Base-by-base conservation (phyloP, 2,888 invertebrate genomes). In the Leptinotarsa peninsularis region DNA sequence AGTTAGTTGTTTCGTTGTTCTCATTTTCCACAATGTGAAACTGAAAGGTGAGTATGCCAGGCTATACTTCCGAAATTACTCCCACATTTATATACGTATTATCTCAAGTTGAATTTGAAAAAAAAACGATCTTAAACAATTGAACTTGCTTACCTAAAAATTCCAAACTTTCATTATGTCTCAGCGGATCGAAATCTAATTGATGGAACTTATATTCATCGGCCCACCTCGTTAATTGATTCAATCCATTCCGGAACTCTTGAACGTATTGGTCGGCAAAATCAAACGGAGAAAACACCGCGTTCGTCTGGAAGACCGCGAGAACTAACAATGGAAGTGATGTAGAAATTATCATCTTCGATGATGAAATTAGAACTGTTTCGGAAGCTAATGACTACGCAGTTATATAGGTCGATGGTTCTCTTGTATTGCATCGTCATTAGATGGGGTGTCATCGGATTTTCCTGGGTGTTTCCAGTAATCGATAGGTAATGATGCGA, bases 251-350 rank as follows among this genome's bases (percentile, higher is more conserved):
- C 66, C 81, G 73, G 76, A 84, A 87, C 33, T 82, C 81, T 63
- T 84, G 80, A 4, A 87, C 80, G 79, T 86, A 87, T 49, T 85
- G 81, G 7, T 87, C 86, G 27, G 85, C 82, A 49, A 86, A 72
- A 66, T 84, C 83, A 74, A 88, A 87, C 0, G 87, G 87, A 2
- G 84, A 83, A 14, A 81, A 73, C 18, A 56, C 69, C 52, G 74
- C 77, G 21, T 58, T 63, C 49, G 49, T 52, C 66, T 52, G 43
- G 7, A 60, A 60, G 21, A 71, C 18, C 43, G 50, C 66, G 17
- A 74, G 43, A 7, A 73, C 49, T 3, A 74, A 66, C 43, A 74
- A 67, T 49, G 18, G 52, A 69, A 50, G 18, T 17, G 63, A 23
- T 52, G 56, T 50, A n/a, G 54, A 56, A 52, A 49, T 54, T n/a